A percentile compares a stretch with the other conserved stretches of the same genome.
These are phyloP conservation scores for Callionymus lyra DNA, from an alignment of 2,113 vertebrate genomes.

Conservation along the genomic window DNA sequence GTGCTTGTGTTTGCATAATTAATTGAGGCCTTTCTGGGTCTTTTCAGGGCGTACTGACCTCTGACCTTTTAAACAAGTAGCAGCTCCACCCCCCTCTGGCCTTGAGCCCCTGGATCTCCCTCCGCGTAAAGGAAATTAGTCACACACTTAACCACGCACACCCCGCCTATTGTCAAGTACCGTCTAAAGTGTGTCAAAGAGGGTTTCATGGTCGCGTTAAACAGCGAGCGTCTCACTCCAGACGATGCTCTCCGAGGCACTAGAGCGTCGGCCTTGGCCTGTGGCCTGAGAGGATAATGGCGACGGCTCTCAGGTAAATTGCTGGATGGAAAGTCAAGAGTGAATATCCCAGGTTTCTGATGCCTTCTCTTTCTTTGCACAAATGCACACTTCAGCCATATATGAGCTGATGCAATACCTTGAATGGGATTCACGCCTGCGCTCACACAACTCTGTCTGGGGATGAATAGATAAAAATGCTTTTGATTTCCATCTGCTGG, in stretches of 20 bases:
- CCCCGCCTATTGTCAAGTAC: conserved; percentile 52
- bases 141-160: conserved; percentile 62
- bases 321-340: not conserved
- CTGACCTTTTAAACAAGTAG: conserved; percentile 61
- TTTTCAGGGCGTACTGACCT: conserved; percentile 56
- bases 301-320: not conserved
- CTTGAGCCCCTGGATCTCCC: conserved; percentile 53
- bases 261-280: conserved; percentile 27
- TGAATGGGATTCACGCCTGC: no score
- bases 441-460: no score
- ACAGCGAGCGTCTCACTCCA: conserved; percentile 36
- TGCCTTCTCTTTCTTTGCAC: no score
- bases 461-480: no score
- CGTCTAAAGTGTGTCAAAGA: conserved; percentile 56
- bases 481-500: no score
- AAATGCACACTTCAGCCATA: no score
- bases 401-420: no score
- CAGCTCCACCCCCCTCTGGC: conserved; percentile 41
- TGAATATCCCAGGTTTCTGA: not conserved
- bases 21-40: conserved; percentile 61
- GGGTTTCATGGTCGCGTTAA: conserved; percentile 54
- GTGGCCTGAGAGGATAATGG: conserved; percentile 26
- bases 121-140: conserved; percentile 63
- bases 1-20: conserved; percentile 58
- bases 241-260: conserved; percentile 34